Conservation (phyloP, 2,888 invertebrate species). For the Stratiomys singularior region DNA sequence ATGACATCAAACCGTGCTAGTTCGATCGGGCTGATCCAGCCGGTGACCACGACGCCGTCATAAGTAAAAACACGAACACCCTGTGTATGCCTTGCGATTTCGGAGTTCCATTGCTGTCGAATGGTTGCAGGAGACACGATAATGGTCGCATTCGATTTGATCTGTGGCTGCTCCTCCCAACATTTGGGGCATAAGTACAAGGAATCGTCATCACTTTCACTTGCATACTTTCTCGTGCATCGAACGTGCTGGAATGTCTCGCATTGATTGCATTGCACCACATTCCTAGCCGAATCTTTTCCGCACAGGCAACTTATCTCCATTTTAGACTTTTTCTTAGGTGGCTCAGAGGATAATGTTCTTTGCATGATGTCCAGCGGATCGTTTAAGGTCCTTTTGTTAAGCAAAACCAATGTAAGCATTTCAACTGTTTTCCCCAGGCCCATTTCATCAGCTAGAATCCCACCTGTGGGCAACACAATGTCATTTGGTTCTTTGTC, state of each 20-base stretch:
- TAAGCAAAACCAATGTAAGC: slow-evolving; percentile 72
- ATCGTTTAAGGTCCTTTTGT: slow-evolving; percentile 56
- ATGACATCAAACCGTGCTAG: slow-evolving; percentile 76
- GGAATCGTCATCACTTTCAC: slow-evolving; percentile 57
- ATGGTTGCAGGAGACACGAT: slow-evolving; percentile 78
- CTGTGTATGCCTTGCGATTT: slow-evolving; percentile 72
- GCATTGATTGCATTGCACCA: slow-evolving; percentile 70
- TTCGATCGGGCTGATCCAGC: slow-evolving; percentile 69
- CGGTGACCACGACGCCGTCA: slow-evolving; percentile 61
- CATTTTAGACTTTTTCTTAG: slow-evolving; percentile 35
- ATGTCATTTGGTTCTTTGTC: slow-evolving; percentile 59
- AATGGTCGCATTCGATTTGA: slow-evolving; percentile 72
- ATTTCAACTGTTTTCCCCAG: slow-evolving; percentile 84
- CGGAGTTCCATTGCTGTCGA: slow-evolving; percentile 77
- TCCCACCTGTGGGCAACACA: slow-evolving; percentile 71
- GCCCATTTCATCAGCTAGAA: slow-evolving; percentile 85
- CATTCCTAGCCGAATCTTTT: slow-evolving; percentile 51
- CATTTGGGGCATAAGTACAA: slow-evolving; percentile 75
- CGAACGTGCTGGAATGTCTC: slow-evolving; percentile 71
- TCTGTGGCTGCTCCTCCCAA: slow-evolving; percentile 64
- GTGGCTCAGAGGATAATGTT: slow-evolving; percentile 2
- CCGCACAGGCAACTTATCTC: slow-evolving; percentile 63
- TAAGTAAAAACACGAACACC: slow-evolving; percentile 69
- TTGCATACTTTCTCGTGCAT: slow-evolving; percentile 68
- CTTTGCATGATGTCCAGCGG: background rate